These are phyloP conservation scores for Stegostoma tigrinum DNA, from an alignment of 2,113 vertebrate genomes.

Conservation along the genomic window DNA sequence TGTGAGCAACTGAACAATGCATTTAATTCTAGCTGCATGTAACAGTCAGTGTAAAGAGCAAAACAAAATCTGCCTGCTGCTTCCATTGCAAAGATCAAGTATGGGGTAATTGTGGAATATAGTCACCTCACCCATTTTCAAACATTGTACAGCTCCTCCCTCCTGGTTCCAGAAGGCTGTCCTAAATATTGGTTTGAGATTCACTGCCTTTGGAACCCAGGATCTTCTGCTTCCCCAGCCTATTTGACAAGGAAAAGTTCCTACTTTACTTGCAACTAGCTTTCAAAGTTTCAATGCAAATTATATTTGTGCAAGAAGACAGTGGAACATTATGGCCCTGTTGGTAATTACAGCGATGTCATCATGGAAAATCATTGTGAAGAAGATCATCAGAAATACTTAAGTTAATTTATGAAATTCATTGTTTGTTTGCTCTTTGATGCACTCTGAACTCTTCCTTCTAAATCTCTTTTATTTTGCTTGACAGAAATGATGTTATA, in stretches of 20 bases:
- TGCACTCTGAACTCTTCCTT: neutral
- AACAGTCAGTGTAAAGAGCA: too few species aligned
- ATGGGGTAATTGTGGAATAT: too few species aligned
- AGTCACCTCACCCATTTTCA: too few species aligned
- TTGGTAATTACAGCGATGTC: neutral
- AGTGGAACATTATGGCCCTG: neutral
- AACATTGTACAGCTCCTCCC: too few species aligned
- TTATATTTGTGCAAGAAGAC: neutral
- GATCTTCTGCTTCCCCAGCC: neutral
- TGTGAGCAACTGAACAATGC: too few species aligned
- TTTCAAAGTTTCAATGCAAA: neutral
- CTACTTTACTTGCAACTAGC: neutral
- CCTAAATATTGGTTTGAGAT: neutral
- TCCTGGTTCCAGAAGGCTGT: neutral
- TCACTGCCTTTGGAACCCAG: neutral
- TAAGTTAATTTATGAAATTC: neutral
- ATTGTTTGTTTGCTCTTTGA: neutral
- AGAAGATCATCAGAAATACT: neutral
- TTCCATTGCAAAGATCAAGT: too few species aligned
- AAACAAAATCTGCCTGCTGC: too few species aligned
- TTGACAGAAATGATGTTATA: neutral
- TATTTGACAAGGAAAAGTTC: neutral
- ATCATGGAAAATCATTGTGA: neutral
- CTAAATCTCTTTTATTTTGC: neutral
- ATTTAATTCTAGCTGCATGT: too few species aligned